Conservation (phyloP, 2,113 vertebrate species). For the Microtus ochrogaster region DNA sequence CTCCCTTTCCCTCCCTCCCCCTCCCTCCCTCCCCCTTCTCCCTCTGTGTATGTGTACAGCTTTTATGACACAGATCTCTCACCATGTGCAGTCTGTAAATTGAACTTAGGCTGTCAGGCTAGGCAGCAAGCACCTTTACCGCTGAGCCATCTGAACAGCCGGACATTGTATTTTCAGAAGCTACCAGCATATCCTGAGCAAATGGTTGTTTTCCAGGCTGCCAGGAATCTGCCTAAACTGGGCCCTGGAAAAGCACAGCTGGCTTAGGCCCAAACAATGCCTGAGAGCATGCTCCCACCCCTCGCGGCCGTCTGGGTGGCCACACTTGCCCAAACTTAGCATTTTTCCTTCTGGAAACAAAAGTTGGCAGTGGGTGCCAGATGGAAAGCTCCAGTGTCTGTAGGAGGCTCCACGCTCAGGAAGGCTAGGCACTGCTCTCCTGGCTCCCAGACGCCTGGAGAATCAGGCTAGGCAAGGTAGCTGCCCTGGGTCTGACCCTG, state of each 20-base stretch:
- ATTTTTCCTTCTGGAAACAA: conserved; percentile 69
- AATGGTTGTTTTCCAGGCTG: conserved; percentile 4
- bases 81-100: background rate
- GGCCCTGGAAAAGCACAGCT: background rate
- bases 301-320: conserved; percentile 46
- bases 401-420: background rate
- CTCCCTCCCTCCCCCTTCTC: too few species aligned
- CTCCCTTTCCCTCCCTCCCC: too few species aligned
- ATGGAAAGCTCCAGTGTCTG: background rate
- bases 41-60: too few species aligned
- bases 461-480: background rate
- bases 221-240: conserved; percentile 37
- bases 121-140: background rate
- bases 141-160: background rate
- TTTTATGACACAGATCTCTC: background rate
- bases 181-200: background rate
- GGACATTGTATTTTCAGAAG: background rate
- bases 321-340: conserved; percentile 63
- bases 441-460: too few species aligned
- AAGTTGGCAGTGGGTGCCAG: conserved; percentile 6
- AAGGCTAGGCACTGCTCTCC: background rate
- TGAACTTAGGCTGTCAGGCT: background rate
- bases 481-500: background rate
- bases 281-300: background rate
- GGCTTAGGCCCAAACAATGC: conserved; percentile 1